These are phyloP conservation scores for Gymnogyps californianus DNA, from an alignment of 2,113 vertebrate genomes.

Conservation along the genomic window DNA sequence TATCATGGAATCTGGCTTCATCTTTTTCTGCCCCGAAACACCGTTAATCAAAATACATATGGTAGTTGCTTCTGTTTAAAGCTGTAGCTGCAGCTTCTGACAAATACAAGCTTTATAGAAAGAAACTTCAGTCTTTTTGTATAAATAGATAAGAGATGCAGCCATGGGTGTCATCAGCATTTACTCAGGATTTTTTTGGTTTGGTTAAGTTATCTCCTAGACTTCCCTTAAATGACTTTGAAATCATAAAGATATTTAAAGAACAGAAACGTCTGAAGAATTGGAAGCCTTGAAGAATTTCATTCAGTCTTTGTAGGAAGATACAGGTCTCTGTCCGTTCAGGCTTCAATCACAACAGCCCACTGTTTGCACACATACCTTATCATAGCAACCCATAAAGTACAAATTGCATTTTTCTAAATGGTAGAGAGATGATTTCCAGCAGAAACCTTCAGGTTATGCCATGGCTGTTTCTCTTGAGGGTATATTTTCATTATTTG, in stretches of 20 bases:
- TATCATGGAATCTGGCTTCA: neutral
- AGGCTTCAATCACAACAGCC: neutral
- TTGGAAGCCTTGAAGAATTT: neutral
- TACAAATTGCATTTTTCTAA: neutral
- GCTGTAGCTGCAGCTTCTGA: neutral
- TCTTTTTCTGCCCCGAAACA: neutral
- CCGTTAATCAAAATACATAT: neutral
- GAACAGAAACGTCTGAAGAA: neutral
- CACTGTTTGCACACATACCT: neutral
- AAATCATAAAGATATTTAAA: neutral
- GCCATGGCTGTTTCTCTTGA: neutral
- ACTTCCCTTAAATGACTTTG: neutral
- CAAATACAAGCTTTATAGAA: neutral
- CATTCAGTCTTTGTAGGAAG: neutral
- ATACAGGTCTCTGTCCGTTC: neutral
- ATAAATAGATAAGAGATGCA: neutral
- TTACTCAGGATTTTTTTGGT: neutral
- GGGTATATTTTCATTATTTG: neutral
- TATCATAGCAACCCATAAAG: neutral
- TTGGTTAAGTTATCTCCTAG: neutral
- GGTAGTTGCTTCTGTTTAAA: neutral
- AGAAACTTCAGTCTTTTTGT: neutral
- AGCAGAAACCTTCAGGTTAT: neutral
- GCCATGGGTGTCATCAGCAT: neutral
- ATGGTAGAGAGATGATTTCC: neutral